phyloP scores from a whole-genome alignment of 2,113 vertebrate species.

The Bufo gargarizans region DNA sequence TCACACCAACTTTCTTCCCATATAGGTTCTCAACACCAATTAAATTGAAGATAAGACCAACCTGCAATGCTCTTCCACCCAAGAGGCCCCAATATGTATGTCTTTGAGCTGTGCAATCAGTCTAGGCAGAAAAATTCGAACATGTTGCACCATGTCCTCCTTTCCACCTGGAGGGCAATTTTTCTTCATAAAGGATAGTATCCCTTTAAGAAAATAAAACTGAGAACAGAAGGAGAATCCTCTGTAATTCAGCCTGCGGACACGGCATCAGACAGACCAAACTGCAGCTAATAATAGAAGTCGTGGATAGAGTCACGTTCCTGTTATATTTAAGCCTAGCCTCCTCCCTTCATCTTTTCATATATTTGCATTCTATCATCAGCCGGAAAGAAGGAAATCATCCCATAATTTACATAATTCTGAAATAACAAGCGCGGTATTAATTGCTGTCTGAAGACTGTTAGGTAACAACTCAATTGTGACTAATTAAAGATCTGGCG shows the following conservation, averaged over 20 bases:
- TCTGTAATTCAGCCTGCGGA: background rate
- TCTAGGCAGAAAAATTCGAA: too few relatives aligned
- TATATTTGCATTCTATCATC: slow-evolving; percentile 47
- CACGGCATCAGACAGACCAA: background rate
- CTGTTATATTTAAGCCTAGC: background rate
- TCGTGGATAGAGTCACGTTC: background rate
- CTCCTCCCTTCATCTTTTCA: background rate
- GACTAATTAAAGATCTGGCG: slow-evolving; percentile 60
- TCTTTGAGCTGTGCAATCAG: too few relatives aligned
- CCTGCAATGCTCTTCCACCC: too few relatives aligned
- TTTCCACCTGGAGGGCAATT: too few relatives aligned
- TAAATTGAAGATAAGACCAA: too few relatives aligned
- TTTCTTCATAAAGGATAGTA: background rate
- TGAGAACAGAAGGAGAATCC: background rate
- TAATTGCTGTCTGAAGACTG: slow-evolving; percentile 54
- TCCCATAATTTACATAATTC: slow-evolving; percentile 58
- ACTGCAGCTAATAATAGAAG: background rate
- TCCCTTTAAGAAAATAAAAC: background rate
- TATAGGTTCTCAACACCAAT: too few relatives aligned
- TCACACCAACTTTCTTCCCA: too few relatives aligned
- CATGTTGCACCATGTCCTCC: too few relatives aligned
- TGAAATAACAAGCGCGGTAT: slow-evolving; percentile 51
- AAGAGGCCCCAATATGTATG: too few relatives aligned
- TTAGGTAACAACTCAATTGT: slow-evolving; percentile 55
- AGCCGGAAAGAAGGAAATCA: slow-evolving; percentile 35